Evolutionary conservation across 2,113 vertebrate species (phyloP).

Genomic region (Gasterosteus aculeatus): DNA sequence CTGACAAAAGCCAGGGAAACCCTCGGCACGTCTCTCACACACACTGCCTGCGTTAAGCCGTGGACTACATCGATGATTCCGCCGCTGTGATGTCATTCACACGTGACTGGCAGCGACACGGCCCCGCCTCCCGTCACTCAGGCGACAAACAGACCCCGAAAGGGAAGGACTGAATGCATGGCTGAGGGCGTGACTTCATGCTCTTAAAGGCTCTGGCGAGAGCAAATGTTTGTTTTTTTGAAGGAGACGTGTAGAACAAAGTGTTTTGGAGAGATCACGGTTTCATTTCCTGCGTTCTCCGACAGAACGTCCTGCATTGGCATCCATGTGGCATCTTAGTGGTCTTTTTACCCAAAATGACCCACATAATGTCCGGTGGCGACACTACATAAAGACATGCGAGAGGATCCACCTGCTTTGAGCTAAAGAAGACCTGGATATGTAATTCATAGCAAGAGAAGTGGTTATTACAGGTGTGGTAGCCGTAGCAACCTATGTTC

Average conservation of each 20-base stretch:
- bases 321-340: too few relatives aligned
- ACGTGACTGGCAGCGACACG: conserved; percentile 16
- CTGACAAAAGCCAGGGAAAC: not conserved
- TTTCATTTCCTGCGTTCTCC: too few relatives aligned
- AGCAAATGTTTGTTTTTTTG: too few relatives aligned
- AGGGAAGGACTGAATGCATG: not conserved
- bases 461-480: not conserved
- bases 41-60: conserved; percentile 2
- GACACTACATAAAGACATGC: too few relatives aligned
- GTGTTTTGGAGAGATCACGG: too few relatives aligned
- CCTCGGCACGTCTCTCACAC: not conserved
- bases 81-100: conserved; percentile 30
- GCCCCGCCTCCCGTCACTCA: conserved; percentile 21
- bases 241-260: too few relatives aligned
- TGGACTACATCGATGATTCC: conserved; percentile 26
- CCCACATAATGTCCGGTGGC: too few relatives aligned
- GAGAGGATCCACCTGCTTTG: not conserved
- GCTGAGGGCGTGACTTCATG: too few relatives aligned
- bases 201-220: too few relatives aligned
- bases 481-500: not conserved
- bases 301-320: too few relatives aligned
- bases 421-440: not conserved
- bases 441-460: not conserved
- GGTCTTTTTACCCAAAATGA: too few relatives aligned
- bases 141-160: conserved; percentile 9